Conservation (phyloP, 2,797 vertebrate genomes). For the Sebastes iracundus region DNA sequence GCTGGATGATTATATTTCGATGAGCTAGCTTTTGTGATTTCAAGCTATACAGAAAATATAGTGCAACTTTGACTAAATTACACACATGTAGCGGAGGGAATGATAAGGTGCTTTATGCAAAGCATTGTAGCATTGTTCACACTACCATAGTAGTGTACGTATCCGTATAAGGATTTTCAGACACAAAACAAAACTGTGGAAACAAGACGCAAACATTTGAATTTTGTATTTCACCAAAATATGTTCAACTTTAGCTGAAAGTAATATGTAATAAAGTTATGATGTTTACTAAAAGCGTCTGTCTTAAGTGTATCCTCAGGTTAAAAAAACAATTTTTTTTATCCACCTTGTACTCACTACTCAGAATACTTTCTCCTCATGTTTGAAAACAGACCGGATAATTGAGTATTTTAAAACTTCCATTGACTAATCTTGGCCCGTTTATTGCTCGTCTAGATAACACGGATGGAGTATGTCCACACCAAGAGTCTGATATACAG, state of each 20-base stretch:
- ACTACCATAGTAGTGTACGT: neutral
- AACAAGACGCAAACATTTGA: neutral
- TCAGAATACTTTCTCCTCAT: neutral
- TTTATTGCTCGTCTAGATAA: conserved; percentile 84
- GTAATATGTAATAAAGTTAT: neutral
- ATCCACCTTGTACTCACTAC: neutral
- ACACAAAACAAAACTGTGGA: too few species aligned
- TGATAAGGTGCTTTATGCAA: neutral
- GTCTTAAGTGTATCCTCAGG: neutral
- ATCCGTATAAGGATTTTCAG: too few species aligned
- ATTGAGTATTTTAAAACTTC: neutral
- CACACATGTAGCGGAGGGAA: neutral
- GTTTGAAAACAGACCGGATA: neutral
- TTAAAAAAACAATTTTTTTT: neutral
- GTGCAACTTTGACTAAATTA: neutral
- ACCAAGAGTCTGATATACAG: conserved; percentile 98
- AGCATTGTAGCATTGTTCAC: neutral
- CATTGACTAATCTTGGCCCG: neutral
- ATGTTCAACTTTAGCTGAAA: neutral
- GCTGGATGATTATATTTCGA: neutral
- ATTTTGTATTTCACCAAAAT: neutral
- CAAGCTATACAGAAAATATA: neutral
- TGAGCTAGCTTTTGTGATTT: neutral
- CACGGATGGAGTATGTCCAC: conserved; percentile 98
- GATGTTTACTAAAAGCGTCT: neutral